These are phyloP conservation scores for Galerucella nymphaeae DNA, from an alignment of 2,888 invertebrate species.

Conservation along the genomic window DNA sequence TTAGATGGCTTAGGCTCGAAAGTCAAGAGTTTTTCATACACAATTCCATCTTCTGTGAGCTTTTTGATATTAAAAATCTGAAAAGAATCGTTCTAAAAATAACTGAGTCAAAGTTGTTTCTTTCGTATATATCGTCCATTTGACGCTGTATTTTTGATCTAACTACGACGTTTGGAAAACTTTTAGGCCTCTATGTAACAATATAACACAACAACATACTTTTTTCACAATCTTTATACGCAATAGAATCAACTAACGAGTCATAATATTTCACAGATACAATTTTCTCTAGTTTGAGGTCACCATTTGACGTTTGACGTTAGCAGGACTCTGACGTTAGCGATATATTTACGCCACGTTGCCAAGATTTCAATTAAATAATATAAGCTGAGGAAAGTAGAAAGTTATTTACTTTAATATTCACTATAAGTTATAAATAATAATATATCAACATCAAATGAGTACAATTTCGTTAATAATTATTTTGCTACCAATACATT, in stretches of 20 bases:
- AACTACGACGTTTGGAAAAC: not conserved
- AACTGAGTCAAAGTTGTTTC: conserved; percentile 48
- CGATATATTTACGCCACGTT: not conserved
- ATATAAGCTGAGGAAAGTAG: not conserved
- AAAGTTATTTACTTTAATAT: not conserved
- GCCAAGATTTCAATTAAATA: not conserved
- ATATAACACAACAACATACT: conserved; percentile 7
- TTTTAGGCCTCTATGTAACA: conserved; percentile 5
- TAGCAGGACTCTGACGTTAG: no score
- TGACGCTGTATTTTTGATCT: conserved; percentile 28
- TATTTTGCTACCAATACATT: no score
- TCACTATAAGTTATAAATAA: not conserved
- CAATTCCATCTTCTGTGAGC: conserved; percentile 63
- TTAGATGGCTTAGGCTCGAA: conserved; percentile 68
- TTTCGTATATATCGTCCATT: conserved; percentile 44
- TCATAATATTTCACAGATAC: conserved; percentile 18
- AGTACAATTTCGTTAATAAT: no score
- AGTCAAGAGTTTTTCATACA: conserved; percentile 69
- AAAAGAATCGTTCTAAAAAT: conserved; percentile 56
- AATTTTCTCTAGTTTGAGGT: conserved; percentile 3
- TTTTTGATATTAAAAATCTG: conserved; percentile 74
- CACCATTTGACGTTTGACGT: conserved; percentile 14
- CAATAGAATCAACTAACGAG: not conserved
- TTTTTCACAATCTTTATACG: not conserved
- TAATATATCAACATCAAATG: no score